A percentile compares a stretch with the other conserved stretches of the same genome.
Evolutionary conservation across 2,888 invertebrate species (phyloP).

Genomic region (Scaptomyza polygonia): DNA sequence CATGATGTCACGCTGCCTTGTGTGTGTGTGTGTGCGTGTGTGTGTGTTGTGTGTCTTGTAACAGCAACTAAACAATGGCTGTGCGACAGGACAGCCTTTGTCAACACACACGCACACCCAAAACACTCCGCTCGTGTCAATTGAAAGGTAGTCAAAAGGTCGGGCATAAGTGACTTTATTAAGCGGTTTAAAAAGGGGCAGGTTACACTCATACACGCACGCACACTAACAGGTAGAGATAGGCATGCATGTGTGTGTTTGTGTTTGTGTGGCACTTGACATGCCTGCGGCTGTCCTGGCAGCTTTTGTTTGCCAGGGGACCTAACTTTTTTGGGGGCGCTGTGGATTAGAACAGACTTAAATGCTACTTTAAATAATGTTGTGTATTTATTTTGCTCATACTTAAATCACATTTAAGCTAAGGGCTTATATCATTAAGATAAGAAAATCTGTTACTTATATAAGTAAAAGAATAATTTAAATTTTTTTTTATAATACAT

Average conservation of each 20-base stretch:
- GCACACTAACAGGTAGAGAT: constrained; percentile 15
- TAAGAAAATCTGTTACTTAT: background rate
- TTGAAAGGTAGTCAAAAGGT: constrained; percentile 77
- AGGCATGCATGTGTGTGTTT: too few species aligned
- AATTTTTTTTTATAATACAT: background rate
- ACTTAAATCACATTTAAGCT: background rate
- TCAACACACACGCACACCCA: constrained; percentile 38
- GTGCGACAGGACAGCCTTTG: constrained; percentile 63
- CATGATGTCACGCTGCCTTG: constrained; percentile 81
- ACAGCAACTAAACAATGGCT: constrained; percentile 68
- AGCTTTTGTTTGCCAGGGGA: constrained; percentile 42
- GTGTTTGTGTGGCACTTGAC: constrained; percentile 63
- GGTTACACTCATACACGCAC: constrained; percentile 65
- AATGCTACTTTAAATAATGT: constrained; percentile 48
- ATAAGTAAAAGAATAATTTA: background rate
- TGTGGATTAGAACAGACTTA: constrained; percentile 46
- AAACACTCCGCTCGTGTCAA: constrained; percentile 60
- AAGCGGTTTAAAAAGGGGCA: constrained; percentile 80
- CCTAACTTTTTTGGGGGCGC: constrained; percentile 18
- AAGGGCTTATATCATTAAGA: background rate
- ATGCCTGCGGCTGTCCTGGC: constrained; percentile 46
- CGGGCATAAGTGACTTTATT: constrained; percentile 81
- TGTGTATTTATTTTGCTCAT: constrained; percentile 8
- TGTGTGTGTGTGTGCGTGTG: background rate
- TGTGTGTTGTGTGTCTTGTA: constrained; percentile 54